A percentile compares a stretch with the other conserved stretches of the same genome.
Evolutionary conservation across 2,888 invertebrate genomes (phyloP).

Genomic region (Callosobruchus maculatus): DNA sequence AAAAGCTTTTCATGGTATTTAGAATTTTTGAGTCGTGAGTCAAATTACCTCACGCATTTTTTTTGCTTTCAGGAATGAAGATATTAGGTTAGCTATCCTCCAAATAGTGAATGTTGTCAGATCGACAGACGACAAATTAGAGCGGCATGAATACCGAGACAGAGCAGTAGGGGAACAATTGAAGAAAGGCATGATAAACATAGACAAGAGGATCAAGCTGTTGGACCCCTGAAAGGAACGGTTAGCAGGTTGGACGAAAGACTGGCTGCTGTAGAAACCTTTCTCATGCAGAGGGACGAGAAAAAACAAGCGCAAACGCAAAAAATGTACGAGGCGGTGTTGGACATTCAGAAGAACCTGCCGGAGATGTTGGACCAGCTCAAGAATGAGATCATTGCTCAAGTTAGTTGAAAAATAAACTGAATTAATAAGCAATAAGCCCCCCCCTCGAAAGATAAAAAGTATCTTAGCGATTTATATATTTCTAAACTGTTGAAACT

Average conservation of each 20-base stretch:
- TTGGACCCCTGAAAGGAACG: conserved; percentile 67
- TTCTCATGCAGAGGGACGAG: conserved; percentile 69
- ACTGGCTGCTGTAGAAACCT: conserved; percentile 71
- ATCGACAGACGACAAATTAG: conserved; percentile 75
- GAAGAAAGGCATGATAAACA: conserved; percentile 65
- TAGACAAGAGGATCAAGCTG: conserved; percentile 71
- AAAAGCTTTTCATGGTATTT: no score
- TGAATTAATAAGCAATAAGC: no score
- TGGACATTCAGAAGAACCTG: conserved; percentile 51
- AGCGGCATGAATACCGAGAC: conserved; percentile 80
- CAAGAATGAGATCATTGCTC: conserved; percentile 43
- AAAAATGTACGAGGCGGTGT: conserved; percentile 59
- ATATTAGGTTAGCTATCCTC: conserved; percentile 74
- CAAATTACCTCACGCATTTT: no score
- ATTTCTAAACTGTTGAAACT: no score
- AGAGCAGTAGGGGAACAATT: conserved; percentile 73
- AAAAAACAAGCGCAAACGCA: conserved; percentile 61
- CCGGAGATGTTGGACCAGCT: conserved; percentile 51
- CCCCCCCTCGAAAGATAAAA: no score
- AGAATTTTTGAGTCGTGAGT: no score
- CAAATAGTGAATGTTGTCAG: conserved; percentile 78
- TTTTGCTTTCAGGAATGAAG: conserved; percentile 57
- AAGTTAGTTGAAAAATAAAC: no score
- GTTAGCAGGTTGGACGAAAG: conserved; percentile 71
- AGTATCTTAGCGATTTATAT: no score